These are phyloP conservation scores for Gulo gulo DNA, from an alignment of 2,113 vertebrate species.

Conservation along the genomic window DNA sequence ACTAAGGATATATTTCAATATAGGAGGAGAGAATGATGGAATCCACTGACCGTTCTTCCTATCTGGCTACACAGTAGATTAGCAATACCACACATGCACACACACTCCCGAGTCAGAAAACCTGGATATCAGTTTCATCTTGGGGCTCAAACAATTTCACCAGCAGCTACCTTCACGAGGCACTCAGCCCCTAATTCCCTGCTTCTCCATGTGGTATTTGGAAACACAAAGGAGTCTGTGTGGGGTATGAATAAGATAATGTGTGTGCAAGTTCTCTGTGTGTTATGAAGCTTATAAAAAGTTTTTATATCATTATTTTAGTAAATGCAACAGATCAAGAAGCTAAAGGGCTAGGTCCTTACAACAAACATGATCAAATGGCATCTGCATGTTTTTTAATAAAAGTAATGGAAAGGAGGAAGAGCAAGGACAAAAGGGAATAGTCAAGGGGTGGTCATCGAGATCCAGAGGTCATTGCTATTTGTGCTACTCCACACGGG, in stretches of 20 bases:
- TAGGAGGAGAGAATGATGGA: not conserved
- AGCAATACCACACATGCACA: not conserved
- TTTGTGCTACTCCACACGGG: not conserved
- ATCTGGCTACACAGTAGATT: not conserved
- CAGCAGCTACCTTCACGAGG: not conserved
- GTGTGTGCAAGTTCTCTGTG: not conserved
- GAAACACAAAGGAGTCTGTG: not conserved
- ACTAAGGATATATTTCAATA: not conserved
- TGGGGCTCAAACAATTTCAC: not conserved
- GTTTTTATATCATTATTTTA: not conserved
- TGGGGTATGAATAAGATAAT: not conserved
- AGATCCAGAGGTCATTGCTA: not conserved
- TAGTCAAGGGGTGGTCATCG: not conserved
- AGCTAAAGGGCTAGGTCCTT: not conserved
- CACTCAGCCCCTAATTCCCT: not conserved
- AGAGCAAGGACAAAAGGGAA: not conserved
- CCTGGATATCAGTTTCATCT: not conserved
- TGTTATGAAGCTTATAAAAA: not conserved
- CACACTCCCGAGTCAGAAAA: not conserved
- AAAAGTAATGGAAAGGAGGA: not conserved
- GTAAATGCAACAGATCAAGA: not conserved
- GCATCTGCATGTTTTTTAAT: not conserved
- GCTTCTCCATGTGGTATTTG: not conserved
- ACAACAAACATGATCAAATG: not conserved
- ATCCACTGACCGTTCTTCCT: not conserved